Percentiles rank a stretch among this genome's conserved stretches.
These are phyloP conservation scores for Genyomyrus donnyi DNA, from an alignment of 2,113 vertebrate genomes.

Conservation along the genomic window DNA sequence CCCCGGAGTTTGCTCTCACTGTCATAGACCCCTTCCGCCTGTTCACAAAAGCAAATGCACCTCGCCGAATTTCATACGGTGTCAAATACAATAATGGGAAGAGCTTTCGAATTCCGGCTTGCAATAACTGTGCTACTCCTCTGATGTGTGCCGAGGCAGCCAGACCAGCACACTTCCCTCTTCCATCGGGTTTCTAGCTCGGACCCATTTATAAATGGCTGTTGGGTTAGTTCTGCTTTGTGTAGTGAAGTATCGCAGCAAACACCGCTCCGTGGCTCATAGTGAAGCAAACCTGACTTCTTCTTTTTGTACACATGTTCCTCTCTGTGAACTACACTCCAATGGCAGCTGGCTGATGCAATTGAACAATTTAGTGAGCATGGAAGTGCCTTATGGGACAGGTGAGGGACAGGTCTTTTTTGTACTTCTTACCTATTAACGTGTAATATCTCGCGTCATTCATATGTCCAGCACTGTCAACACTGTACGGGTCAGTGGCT, in stretches of 20 bases:
- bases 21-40: background rate
- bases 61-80: background rate
- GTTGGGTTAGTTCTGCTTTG: background rate
- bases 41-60: background rate
- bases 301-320: background rate
- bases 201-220: background rate
- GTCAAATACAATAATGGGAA: background rate
- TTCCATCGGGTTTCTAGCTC: background rate
- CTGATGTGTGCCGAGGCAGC: background rate
- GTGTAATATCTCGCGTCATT: background rate
- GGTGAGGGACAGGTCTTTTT: background rate
- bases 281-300: background rate
- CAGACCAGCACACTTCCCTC: background rate
- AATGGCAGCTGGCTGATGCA: background rate
- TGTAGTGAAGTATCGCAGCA: background rate
- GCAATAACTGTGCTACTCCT: background rate
- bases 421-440: background rate
- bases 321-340: background rate
- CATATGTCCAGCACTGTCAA: background rate
- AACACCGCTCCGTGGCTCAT: background rate
- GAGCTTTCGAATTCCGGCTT: background rate
- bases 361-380: background rate
- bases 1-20: background rate
- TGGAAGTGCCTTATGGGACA: background rate
- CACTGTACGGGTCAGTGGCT: background rate